Conservation (phyloP, 92 coral and sea anemone species). For the Phenganax stokvisi region DNA sequence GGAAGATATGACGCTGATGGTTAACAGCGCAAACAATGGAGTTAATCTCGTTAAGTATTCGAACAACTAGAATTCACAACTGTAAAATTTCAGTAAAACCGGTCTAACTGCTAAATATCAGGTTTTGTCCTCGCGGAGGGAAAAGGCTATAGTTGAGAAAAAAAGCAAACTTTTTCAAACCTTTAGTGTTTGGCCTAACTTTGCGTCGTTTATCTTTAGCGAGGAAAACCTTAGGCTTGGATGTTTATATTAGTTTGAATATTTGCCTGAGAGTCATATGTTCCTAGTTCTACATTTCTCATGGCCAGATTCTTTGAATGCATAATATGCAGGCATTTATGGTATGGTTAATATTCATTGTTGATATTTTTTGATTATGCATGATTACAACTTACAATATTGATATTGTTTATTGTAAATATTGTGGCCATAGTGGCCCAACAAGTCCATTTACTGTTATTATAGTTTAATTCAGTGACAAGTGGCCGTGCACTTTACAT, state of each 20-base stretch:
- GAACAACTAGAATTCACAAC: conserved; percentile 3
- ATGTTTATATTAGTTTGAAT: not conserved
- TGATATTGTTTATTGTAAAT: not conserved
- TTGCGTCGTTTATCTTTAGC: not conserved
- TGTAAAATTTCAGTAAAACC: not conserved
- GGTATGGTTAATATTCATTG: not conserved
- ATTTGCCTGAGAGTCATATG: not conserved
- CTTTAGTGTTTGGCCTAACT: not conserved
- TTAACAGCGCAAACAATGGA: conserved; percentile 17
- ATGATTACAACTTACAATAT: not conserved
- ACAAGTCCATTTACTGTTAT: no score
- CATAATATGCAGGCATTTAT: not conserved
- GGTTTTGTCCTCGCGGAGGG: not conserved
- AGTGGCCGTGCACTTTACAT: no score
- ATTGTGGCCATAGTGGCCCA: no score
- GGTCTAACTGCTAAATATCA: not conserved
- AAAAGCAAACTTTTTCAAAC: not conserved
- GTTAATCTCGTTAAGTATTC: conserved; percentile 17
- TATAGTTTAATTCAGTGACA: no score
- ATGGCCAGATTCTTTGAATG: conserved; percentile 5
- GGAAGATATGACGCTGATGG: conserved; percentile 14
- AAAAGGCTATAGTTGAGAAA: not conserved
- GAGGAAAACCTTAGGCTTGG: not conserved
- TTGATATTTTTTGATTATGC: not conserved
- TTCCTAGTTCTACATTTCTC: not conserved